Evolutionary conservation across 2,113 vertebrate genomes (phyloP), one percentile per base, ranked within the genome.

Genomic region (Calyptomena viridis): DNA sequence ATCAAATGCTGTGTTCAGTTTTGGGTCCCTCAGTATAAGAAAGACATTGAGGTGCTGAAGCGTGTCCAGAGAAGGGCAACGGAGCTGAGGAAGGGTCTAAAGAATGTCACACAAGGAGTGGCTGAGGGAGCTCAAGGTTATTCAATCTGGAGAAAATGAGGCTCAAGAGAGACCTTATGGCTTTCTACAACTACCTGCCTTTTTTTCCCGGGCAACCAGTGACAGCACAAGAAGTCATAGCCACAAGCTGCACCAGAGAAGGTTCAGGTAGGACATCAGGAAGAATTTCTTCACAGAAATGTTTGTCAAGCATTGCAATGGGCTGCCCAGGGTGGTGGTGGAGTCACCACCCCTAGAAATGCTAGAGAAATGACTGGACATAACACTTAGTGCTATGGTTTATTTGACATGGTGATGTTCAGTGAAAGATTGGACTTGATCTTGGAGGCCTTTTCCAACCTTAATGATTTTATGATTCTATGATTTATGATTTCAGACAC

Each of bases 321-420:
- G 17, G n/a, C 28, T 75, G 46, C 8, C 11, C 39, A 60, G 30
- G 30, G 20, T 31, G 0, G 0, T 60, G n/a, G 17, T 35, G 11
- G n/a, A 62, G 40, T 35, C 47, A 42, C 6, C 14, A 69, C 13
- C 30, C 21, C 17, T 27, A 18, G 40, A 55, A 9, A 11, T 13
- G 21, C 22, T 62, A 40, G 55, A 60, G 40, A 69, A 69, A 62
- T 1, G 23, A 7, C 9, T 33, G 25, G 21, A 27, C 1, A 1
- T 31, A 47, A 12, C 24, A 49, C 11, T 42, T 40, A 83, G 16
- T 55, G 40, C 35, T 62, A 3, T 31, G n/a, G n/a, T 31, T 69
- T 55, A 42, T 14, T 68, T 69, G 40, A 27, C 35, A 11, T 12
- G 21, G 17, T 18, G 40, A 5, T 47, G n/a, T 47, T 55, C n/a